Base-by-base conservation (phyloP, 2,888 invertebrate species). In the Cephus rjabovi region DNA sequence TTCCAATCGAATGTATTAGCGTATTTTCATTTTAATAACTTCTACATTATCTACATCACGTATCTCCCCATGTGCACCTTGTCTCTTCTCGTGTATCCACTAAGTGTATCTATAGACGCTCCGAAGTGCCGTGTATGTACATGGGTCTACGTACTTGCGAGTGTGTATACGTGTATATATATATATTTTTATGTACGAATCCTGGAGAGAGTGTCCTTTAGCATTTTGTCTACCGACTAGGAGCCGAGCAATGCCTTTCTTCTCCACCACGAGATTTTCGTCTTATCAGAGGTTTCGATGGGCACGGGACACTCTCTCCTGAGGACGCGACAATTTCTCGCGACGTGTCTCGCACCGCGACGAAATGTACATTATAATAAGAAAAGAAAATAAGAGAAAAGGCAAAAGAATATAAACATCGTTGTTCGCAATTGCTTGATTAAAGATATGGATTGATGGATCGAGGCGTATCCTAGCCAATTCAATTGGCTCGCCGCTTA, bases 371-470 rank as follows among this genome's bases (percentile, higher is more conserved):
- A 89, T 56, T 56, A 56, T 56, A 56, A 56, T 23, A 56, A 23
- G 56, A 56, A 56, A 56, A 56, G 0, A 56, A 56, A 56, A 56
- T 56, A 56, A 15, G 56, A 56, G 56, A 56, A 56, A 23, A 56
- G 56, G 56, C 56, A 56, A 56, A 76, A 76, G 76, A 69, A 76
- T 83, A 85, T 89, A 90, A 87, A 90, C 87, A 90, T 91, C 91
- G 90, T 91, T 91, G 90, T 90, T 89, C 85, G 86, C 80, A 87
- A 90, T 90, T 91, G 90, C 89, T 90, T 90, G 90, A 86, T 86
- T 89, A 86, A 90, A 85, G 91, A 91, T 91, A 91, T 91, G 91
- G 89, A 90, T 91, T 87, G 88, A 89, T 87, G 83, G 80, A 84
- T 87, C 83, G 85, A 81, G 81, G 75, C 83, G 80, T 15, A 75